Evolutionary conservation across 2,888 invertebrate species (phyloP).

Genomic region (Netelia fuscicornis): DNA sequence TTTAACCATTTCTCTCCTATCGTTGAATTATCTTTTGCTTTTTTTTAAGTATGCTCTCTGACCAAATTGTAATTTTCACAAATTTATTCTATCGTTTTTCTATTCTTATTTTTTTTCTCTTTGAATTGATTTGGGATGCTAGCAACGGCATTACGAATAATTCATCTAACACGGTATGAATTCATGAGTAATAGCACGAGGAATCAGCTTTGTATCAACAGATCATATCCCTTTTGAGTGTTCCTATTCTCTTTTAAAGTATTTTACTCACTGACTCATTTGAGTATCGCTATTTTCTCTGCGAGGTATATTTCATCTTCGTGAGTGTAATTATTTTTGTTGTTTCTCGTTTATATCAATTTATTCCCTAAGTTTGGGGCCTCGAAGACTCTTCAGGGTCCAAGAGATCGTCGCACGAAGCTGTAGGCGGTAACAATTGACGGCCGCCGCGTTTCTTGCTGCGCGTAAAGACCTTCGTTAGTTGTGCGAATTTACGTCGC

Average conservation of each 20-base stretch:
- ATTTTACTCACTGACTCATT: slow-evolving; percentile 37
- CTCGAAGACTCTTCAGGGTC: slow-evolving; percentile 83
- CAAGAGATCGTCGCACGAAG: slow-evolving; percentile 83
- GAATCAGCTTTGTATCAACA: slow-evolving; percentile 39
- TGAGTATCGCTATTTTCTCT: slow-evolving; percentile 39
- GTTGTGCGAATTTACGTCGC: slow-evolving; percentile 92
- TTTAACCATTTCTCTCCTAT: slow-evolving; percentile 39
- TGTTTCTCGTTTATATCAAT: slow-evolving; percentile 22
- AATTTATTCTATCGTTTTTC: slow-evolving; percentile 40
- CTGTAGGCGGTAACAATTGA: slow-evolving; percentile 82
- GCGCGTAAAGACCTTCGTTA: slow-evolving; percentile 91
- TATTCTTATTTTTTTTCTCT: slow-evolving; percentile 5
- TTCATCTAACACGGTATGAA: slow-evolving; percentile 40
- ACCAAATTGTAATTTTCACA: slow-evolving; percentile 20
- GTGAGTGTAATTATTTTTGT: slow-evolving; percentile 40
- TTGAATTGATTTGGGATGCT: slow-evolving; percentile 30
- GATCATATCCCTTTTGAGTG: slow-evolving; percentile 27
- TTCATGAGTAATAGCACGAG: slow-evolving; percentile 51
- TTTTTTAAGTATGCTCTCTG: slow-evolving; percentile 24
- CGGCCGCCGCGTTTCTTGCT: slow-evolving; percentile 82
- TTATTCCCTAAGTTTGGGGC: slow-evolving; percentile 75
- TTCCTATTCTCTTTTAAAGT: slow-evolving; percentile 32
- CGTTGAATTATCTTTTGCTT: slow-evolving; percentile 8
- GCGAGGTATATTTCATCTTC: slow-evolving; percentile 45
- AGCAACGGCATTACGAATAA: slow-evolving; percentile 44